A percentile compares a stretch with the other conserved stretches of the same genome.
These are phyloP conservation scores for Diplogasteroides magnus DNA, from an alignment of 1,140 invertebrate genomes.

Conservation along the genomic window DNA sequence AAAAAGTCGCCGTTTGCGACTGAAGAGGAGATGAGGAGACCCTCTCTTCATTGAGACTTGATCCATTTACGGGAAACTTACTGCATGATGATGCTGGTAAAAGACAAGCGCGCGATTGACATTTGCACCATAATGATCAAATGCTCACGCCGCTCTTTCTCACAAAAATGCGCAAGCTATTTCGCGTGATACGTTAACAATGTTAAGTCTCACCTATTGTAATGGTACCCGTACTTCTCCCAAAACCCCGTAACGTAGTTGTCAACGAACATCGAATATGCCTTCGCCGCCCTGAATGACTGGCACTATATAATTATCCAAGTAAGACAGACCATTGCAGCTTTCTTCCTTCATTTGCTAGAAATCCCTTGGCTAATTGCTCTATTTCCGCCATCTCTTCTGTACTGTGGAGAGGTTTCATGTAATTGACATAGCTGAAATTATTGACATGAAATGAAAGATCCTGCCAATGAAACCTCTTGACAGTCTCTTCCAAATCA, in stretches of 20 bases:
- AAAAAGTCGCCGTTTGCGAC: too few relatives aligned
- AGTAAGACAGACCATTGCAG: not conserved
- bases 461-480: not conserved
- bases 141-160: too few relatives aligned
- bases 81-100: too few relatives aligned
- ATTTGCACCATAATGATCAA: too few relatives aligned
- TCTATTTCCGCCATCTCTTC: not conserved
- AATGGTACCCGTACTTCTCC: too few relatives aligned
- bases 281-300: conserved; percentile 17
- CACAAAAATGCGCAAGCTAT: too few relatives aligned
- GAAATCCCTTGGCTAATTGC: not conserved
- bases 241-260: conserved; percentile 49
- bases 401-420: conserved; percentile 18
- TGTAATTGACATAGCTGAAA: conserved; percentile 15
- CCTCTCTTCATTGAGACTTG: too few relatives aligned
- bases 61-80: too few relatives aligned
- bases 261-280: conserved; percentile 31
- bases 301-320: conserved; percentile 14
- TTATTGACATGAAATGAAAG: not conserved
- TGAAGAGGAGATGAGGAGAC: too few relatives aligned
- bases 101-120: too few relatives aligned
- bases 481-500: conserved; percentile 24
- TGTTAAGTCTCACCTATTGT: too few relatives aligned
- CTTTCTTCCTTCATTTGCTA: not conserved
- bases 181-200: too few relatives aligned